Evolutionary conservation across 92 coral and sea anemone species (phyloP), one percentile per base, ranked within the genome.

Genomic region (Hydrozoanthus gracilis): DNA sequence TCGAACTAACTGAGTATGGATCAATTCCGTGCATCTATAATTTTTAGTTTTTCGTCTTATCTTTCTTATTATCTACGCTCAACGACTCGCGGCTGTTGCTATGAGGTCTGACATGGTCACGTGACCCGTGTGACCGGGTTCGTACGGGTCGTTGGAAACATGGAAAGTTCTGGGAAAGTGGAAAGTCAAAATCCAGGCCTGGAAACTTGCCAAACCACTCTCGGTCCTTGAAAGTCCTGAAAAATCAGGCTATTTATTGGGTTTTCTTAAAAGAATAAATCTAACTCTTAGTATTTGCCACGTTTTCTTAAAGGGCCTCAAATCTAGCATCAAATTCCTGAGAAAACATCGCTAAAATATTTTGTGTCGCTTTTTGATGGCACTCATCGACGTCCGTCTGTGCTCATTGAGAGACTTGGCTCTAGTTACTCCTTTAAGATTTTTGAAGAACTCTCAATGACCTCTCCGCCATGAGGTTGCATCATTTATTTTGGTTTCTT

Each of bases 331-430:
- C 77, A 71, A 71, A 71, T 71, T 71, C 54, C 44, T 71, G 16
- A 17, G 54, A 71, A 71, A 71, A 71, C 5, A 71, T 71, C 51
- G 54, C 77, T 71, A 44, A 71, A 71, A 39, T 39, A 16, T 52
- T 71, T 71, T n/a, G 54, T 45, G 8, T 71, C 17, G 54, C 77
- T 44, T 71, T 51, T 71, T 45, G 17, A 5, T 71, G 16, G 77
- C 77, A 15, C 15, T 71, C 77, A 2, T 71, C 77, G 39, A 51
- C 77, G 6, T 71, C 77, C 54, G 77, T 71, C 77, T 17, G 51
- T 71, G 77, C 44, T 71, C 77, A 71, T 71, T 71, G 16, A 71
- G 77, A 71, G 8, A 71, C 54, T 71, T 50, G 77, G 54, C 77
- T 71, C 0, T 39, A 71, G 77, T 51, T 71, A 44, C 77, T 15